Evolutionary conservation across 2,888 invertebrate genomes (phyloP).

Genomic region (Netelia melanura): DNA sequence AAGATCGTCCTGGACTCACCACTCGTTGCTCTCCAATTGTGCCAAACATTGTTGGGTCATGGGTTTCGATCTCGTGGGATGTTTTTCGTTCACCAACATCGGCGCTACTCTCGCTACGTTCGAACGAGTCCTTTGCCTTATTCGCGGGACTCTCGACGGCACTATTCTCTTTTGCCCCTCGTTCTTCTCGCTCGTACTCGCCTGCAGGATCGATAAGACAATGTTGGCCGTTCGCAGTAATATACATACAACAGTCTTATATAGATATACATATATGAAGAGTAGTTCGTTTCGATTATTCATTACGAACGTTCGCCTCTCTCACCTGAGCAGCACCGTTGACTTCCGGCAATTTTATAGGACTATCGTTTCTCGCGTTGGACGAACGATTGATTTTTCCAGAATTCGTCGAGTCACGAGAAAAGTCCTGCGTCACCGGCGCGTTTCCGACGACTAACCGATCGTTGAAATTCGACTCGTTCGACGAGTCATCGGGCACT

Average conservation of each 20-base stretch:
- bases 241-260: not conserved
- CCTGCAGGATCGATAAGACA: constrained; percentile 57
- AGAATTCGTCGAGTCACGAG: constrained; percentile 64
- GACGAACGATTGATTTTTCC: constrained; percentile 61
- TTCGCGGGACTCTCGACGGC: constrained; percentile 75
- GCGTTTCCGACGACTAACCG: not conserved
- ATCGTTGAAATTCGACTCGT: constrained; percentile 22
- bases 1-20: constrained; percentile 82
- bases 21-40: constrained; percentile 91
- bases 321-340: constrained; percentile 52
- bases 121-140: constrained; percentile 69
- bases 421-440: constrained; percentile 14
- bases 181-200: constrained; percentile 58
- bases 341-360: constrained; percentile 37
- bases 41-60: constrained; percentile 88
- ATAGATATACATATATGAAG: not conserved
- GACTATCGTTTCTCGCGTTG: constrained; percentile 52
- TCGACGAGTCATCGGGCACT: constrained; percentile 23
- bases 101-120: constrained; percentile 71
- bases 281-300: not conserved
- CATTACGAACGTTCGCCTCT: constrained; percentile 7
- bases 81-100: constrained; percentile 79
- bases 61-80: constrained; percentile 88
- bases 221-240: constrained; percentile 6
- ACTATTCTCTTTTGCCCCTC: constrained; percentile 66